Base-by-base conservation (phyloP, 2,113 vertebrate genomes). In the Cryptotis parvus region DNA sequence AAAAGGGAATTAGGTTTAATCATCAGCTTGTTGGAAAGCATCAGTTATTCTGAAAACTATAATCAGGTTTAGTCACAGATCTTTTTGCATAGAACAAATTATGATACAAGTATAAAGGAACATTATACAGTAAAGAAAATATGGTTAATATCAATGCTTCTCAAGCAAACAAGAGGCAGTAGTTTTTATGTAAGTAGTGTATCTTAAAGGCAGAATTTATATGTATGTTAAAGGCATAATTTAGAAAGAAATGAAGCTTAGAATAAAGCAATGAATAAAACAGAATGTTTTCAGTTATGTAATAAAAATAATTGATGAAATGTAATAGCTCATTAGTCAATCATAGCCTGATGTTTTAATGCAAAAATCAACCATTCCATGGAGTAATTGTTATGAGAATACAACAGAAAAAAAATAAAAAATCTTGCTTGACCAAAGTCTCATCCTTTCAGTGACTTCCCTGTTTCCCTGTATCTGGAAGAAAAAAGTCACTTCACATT, bases 41-140 rank as follows among this genome's bases (percentile, higher is more conserved):
- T 24, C 29, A 63, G 12, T 14, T 86, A 49, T 73, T n/a, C 15
- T 65, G 43, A 72, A 63, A 58, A 7, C 20, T 22, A 9, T 72
- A 87, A 73, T 76, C 20, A 76, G 26, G 33, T 85, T 84, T 52
- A 69, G 45, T 89, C 31, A 88, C 9, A 83, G 29, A 55, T 73
- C 27, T 20, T 2, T 29, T 10, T 0, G 22, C 41, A 89, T 4
- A 72, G 11, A 83, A 43, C 0, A 31, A 45, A 91, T 27, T 52
- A 18, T 87, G 29, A 77, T 43, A 43, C 3, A 45, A 39, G 39
- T 39, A 33, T 43, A 76, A 79, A 79, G 74, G 10, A 70, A 89
- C 63, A 75, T 45, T 58, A 89, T 31, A 61, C 41, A 20, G 29
- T 65, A 26, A 24, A 80, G 16, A 80, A 80, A 87, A 52, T 4